Conservation (phyloP, 2,888 invertebrate species). For the Perdita meconis region DNA sequence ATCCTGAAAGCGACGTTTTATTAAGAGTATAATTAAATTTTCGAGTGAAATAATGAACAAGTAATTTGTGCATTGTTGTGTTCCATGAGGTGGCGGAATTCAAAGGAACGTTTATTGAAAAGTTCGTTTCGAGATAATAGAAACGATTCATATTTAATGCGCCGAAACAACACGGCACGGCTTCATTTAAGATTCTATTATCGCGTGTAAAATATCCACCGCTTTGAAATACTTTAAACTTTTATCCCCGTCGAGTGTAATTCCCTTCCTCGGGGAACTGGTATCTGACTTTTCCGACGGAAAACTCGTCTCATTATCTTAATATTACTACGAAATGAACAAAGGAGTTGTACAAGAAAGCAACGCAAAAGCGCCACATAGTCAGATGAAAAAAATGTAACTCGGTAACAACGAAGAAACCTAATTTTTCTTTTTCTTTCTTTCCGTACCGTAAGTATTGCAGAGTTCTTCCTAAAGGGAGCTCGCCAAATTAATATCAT, state of each 20-base stretch:
- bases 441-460: slow-evolving; percentile 14
- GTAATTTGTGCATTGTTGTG: not conserved
- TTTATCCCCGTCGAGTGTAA: slow-evolving; percentile 47
- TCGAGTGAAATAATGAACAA: not conserved
- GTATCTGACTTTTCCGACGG: slow-evolving; percentile 33
- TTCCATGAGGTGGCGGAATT: not conserved
- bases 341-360: slow-evolving; percentile 27
- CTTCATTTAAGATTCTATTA: slow-evolving; percentile 55
- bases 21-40: not conserved
- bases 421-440: not conserved
- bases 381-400: slow-evolving; percentile 25
- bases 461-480: not conserved
- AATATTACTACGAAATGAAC: slow-evolving; percentile 51
- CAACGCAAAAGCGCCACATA: slow-evolving; percentile 17
- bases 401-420: slow-evolving; percentile 40
- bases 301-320: slow-evolving; percentile 55
- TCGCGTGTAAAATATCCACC: slow-evolving; percentile 54
- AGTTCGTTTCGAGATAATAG: slow-evolving; percentile 18
- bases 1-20: too few relatives aligned
- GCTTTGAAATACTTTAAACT: slow-evolving; percentile 49
- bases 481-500: not conserved
- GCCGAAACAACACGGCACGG: slow-evolving; percentile 21
- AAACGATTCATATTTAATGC: slow-evolving; percentile 40
- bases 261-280: slow-evolving; percentile 34
- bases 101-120: slow-evolving; percentile 28